Evolutionary conservation across 2,113 vertebrate species (phyloP).

Genomic region (Dinomys branickii): DNA sequence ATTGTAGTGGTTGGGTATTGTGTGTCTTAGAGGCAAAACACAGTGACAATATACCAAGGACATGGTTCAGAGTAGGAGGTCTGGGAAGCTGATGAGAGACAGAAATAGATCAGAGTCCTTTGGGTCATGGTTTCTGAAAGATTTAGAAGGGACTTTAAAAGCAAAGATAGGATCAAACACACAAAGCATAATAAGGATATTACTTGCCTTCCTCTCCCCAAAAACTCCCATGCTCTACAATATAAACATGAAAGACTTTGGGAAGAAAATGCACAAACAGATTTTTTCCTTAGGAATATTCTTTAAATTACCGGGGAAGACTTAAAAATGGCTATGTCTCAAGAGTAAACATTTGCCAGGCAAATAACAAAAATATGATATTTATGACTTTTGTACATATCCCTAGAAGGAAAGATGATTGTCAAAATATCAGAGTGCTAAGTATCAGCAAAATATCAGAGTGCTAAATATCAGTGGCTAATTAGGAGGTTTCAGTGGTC

Average conservation of each 20-base stretch:
- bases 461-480: constrained; percentile 43
- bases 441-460: constrained; percentile 35
- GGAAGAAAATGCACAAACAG: not conserved
- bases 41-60: not conserved
- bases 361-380: not conserved
- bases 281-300: not conserved
- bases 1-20: not conserved
- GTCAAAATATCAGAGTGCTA: constrained; percentile 41
- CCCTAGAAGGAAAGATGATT: constrained; percentile 31
- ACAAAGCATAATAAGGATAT: not conserved
- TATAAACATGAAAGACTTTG: not conserved
- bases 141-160: constrained; percentile 19
- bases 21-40: not conserved
- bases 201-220: not conserved
- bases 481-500: not conserved
- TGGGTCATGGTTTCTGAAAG: constrained; percentile 20
- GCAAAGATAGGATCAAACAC: constrained; percentile 9
- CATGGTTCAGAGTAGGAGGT: not conserved
- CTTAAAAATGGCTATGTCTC: constrained; percentile 24
- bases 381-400: constrained; percentile 3
- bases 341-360: not conserved
- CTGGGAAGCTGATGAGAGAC: not conserved
- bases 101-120: not conserved
- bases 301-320: not conserved
- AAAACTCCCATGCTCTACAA: not conserved